phyloP scores from a whole-genome alignment of 2,888 invertebrate species.

The Synanthedon tipuliformis region DNA sequence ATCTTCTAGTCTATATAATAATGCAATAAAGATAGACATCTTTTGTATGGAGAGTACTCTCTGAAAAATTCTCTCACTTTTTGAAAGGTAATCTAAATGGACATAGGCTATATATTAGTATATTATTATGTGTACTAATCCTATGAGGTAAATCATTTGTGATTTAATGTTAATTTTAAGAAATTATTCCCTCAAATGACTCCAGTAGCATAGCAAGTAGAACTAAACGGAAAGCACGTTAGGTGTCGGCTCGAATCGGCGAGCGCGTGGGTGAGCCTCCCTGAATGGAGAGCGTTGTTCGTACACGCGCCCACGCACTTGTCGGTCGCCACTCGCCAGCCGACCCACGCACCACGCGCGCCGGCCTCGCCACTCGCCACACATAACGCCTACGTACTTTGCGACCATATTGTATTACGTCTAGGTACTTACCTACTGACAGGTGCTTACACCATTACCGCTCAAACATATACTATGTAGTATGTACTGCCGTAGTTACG shows the following conservation, averaged over 20 bases:
- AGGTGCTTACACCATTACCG: background rate
- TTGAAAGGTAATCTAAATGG: too few species aligned
- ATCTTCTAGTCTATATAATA: too few species aligned
- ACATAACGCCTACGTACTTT: conserved; percentile 2
- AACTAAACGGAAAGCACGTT: conserved; percentile 18
- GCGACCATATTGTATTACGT: background rate
- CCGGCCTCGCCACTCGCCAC: background rate
- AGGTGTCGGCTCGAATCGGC: conserved; percentile 18
- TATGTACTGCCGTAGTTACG: too few species aligned
- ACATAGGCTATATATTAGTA: too few species aligned
- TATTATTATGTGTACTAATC: too few species aligned
- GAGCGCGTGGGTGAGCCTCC: conserved; percentile 41
- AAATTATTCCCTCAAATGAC: too few species aligned
- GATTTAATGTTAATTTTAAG: too few species aligned
- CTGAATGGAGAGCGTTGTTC: conserved; percentile 51
- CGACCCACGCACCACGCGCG: background rate
- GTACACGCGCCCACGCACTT: conserved; percentile 22
- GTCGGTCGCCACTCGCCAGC: background rate
- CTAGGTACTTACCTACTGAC: background rate
- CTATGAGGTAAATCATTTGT: too few species aligned
- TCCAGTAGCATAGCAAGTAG: conserved; percentile 10
- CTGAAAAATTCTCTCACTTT: too few species aligned
- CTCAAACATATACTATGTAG: too few species aligned
- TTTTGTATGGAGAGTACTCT: too few species aligned
- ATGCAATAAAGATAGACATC: too few species aligned